Conservation (phyloP, 2,888 invertebrate genomes). For the Thymelicus acteon region DNA sequence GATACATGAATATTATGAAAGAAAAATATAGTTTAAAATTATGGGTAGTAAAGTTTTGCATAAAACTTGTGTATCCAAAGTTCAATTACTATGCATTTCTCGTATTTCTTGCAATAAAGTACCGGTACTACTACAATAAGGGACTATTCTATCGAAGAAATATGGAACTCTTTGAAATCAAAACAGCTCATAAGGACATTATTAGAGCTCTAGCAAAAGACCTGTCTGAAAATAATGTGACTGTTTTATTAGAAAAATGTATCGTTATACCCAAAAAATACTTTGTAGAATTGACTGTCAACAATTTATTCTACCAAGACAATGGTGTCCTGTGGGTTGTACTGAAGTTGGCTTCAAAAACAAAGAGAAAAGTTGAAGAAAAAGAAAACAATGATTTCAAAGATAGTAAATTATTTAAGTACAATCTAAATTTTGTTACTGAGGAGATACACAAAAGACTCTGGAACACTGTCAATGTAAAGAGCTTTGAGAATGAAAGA, state of each 20-base stretch:
- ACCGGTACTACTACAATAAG: constrained; percentile 62
- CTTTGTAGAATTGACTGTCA: constrained; percentile 70
- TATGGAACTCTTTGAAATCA: constrained; percentile 64
- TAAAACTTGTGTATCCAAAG: constrained; percentile 79
- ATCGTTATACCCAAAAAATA: constrained; percentile 69
- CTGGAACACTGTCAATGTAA: constrained; percentile 56
- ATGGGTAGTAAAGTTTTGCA: constrained; percentile 78
- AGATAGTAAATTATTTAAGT: constrained; percentile 53
- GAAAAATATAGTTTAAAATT: constrained; percentile 60
- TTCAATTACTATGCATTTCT: constrained; percentile 73
- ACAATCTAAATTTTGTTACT: constrained; percentile 63
- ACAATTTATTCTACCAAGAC: constrained; percentile 78
- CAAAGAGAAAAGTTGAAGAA: constrained; percentile 58
- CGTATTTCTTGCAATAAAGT: constrained; percentile 74
- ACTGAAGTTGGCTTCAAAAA: constrained; percentile 61
- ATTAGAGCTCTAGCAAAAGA: constrained; percentile 57
- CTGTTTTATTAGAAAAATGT: constrained; percentile 67
- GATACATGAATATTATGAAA: constrained; percentile 63
- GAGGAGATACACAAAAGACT: constrained; percentile 72
- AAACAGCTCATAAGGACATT: constrained; percentile 59
- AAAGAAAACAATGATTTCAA: constrained; percentile 45
- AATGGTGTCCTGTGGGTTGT: constrained; percentile 75
- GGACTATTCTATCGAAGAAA: constrained; percentile 45
- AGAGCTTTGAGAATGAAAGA: constrained; percentile 56
- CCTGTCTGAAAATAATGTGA: constrained; percentile 58